Evolutionary conservation across 2,113 vertebrate genomes (phyloP).

Genomic region (Eudyptes chrysolophus): DNA sequence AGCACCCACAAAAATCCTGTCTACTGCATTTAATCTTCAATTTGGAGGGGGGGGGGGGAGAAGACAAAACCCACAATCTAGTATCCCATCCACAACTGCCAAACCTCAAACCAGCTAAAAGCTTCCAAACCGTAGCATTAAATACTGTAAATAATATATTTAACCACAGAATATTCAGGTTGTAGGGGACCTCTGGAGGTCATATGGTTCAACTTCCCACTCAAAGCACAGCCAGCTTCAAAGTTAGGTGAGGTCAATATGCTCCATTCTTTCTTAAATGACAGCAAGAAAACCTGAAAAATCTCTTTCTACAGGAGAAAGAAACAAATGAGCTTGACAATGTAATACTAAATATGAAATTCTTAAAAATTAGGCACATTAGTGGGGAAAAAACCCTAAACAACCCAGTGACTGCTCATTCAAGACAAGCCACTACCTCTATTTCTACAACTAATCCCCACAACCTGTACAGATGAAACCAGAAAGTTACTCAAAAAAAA

Average conservation of each 20-base stretch:
- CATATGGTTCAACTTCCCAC: neutral
- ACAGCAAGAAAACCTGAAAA: neutral
- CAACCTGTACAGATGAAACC: neutral
- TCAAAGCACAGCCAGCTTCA: neutral
- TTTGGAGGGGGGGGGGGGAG: accelerated
- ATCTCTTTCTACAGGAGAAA: neutral
- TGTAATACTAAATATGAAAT: neutral
- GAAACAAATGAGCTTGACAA: neutral
- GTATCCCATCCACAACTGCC: neutral
- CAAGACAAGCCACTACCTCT: neutral
- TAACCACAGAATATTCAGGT: neutral
- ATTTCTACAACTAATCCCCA: neutral
- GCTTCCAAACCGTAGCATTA: neutral
- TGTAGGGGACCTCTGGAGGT: neutral
- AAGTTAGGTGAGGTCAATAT: neutral
- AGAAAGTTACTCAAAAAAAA: neutral
- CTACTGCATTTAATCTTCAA: neutral
- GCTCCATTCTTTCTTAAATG: neutral
- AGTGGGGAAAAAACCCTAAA: neutral
- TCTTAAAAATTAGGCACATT: neutral
- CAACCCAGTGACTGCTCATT: neutral
- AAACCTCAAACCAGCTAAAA: neutral
- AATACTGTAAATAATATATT: neutral
- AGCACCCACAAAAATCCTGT: neutral
- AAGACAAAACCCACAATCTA: too few species aligned